These are phyloP conservation scores for Toxonevra muliebris DNA, from an alignment of 2,888 invertebrate species.

Conservation along the genomic window DNA sequence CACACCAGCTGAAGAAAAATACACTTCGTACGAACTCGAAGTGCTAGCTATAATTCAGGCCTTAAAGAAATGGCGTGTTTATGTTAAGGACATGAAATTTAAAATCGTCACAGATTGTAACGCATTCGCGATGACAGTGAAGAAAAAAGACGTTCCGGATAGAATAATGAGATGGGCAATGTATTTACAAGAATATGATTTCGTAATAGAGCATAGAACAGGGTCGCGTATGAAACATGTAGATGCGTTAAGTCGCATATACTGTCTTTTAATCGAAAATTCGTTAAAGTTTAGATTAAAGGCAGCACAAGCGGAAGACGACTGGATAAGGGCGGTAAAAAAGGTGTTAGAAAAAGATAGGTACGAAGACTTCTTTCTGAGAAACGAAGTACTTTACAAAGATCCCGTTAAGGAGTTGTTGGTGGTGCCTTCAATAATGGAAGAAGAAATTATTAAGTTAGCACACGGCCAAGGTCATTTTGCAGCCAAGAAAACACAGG, in stretches of 20 bases:
- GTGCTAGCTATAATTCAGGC: slow-evolving; percentile 8
- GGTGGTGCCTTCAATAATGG: too few species aligned
- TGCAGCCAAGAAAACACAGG: too few species aligned
- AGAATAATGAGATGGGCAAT: too few species aligned
- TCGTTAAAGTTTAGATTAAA: slow-evolving; percentile 14
- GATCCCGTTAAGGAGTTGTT: too few species aligned
- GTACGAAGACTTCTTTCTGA: too few species aligned
- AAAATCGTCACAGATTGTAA: slow-evolving; percentile 5
- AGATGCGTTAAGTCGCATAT: slow-evolving; percentile 36
- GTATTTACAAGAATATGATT: slow-evolving; percentile 11
- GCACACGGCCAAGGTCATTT: too few species aligned
- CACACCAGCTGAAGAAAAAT: slow-evolving; percentile 13
- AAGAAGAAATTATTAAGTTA: too few species aligned
- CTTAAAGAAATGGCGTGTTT: slow-evolving; percentile 6
- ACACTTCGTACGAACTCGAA: slow-evolving; percentile 14
- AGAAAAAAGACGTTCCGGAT: slow-evolving; percentile 21
- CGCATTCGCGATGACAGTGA: slow-evolving; percentile 17
- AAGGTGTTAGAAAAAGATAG: slow-evolving; percentile 16
- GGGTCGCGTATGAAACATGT: slow-evolving; percentile 33
- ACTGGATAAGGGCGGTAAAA: slow-evolving; percentile 20
- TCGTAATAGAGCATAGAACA: slow-evolving; percentile 4
- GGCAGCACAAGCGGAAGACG: slow-evolving; percentile 22
- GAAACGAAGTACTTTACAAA: too few species aligned
- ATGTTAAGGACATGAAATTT: slow-evolving; percentile 16
- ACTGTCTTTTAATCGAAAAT: slow-evolving; percentile 24